phyloP scores from a whole-genome alignment of 2,888 invertebrate genomes.

The Synanthedon andrenaeformis region DNA sequence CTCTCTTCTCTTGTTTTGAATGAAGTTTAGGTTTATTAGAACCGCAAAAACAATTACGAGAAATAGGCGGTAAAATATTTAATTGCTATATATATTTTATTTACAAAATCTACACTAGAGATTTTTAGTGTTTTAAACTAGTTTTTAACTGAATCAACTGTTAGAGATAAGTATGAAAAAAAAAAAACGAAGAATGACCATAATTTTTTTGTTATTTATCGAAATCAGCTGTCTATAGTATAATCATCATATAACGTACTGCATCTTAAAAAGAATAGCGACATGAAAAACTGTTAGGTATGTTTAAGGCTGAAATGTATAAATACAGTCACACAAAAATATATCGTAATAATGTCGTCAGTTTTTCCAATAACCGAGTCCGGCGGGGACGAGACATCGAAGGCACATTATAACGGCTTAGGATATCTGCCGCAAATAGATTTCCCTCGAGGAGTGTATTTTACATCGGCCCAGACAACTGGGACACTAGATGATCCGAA shows the following conservation, averaged over 20 bases:
- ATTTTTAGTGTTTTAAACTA: no score
- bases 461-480: slow-evolving; percentile 32
- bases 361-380: slow-evolving; percentile 5
- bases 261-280: neutral
- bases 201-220: no score
- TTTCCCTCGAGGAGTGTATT: slow-evolving; percentile 8
- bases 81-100: no score
- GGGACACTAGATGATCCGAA: slow-evolving; percentile 36
- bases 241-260: neutral
- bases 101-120: no score
- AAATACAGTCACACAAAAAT: neutral
- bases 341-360: neutral
- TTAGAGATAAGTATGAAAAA: no score
- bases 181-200: no score
- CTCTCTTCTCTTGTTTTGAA: no score
- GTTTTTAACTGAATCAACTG: no score
- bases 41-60: no score
- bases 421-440: slow-evolving; percentile 35
- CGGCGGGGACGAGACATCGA: slow-evolving; percentile 23
- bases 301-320: neutral
- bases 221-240: neutral
- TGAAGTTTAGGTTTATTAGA: no score
- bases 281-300: neutral
- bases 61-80: no score
- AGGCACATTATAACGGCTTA: slow-evolving; percentile 46